Base-by-base conservation (phyloP, 2,113 vertebrate species). In the Grammomys surdaster region DNA sequence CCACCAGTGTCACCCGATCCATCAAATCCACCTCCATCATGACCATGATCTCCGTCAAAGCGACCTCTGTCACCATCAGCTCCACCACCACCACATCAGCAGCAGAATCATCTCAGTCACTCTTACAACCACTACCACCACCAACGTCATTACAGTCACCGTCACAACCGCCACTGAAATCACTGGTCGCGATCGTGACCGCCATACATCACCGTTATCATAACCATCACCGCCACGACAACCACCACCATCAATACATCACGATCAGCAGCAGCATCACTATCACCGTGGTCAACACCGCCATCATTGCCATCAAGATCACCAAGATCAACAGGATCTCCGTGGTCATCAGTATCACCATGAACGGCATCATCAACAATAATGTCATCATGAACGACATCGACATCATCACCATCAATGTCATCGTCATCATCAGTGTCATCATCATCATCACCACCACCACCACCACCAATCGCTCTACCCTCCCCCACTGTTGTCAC, bases 1-100 rank as follows among this genome's bases (percentile, higher is more conserved):
- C 12, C 43, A 48, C 19, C 5, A 6, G 0, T 12, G 43, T 0
- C 19, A 46, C 9, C 3, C 7, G 0, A 31, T 36, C 6, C 4
- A 63, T 4, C 12, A 19, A 2, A 13, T 7, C 26, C 4, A 4
- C 1, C 54, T 48, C 7, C 16, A 33, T 12, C 2, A 19, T 8
- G 19, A 51, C 3, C 6, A 43, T 9, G 26, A 14, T 4, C 16
- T 28, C 2, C 33, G 36, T 7, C 63, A 10, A 0, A 24, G 0
- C n/a, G 28, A 1, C 11, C 63, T 48, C 13, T 3, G 20, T 3
- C 7, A 17, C 8, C 11, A 26, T 8, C 69, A 4, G 16, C 58
- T 58, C 16, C 4, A 31, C 33, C 31, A 33, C 33, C 31, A 33
- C 22, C 20, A 60, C 19, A 58, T 56, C 87, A 65, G 16, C 33